Percentiles rank a stretch among this genome's conserved stretches.
These are phyloP conservation scores for Botrylloides violaceus DNA, from an alignment of 23 tunicate species.

Conservation along the genomic window DNA sequence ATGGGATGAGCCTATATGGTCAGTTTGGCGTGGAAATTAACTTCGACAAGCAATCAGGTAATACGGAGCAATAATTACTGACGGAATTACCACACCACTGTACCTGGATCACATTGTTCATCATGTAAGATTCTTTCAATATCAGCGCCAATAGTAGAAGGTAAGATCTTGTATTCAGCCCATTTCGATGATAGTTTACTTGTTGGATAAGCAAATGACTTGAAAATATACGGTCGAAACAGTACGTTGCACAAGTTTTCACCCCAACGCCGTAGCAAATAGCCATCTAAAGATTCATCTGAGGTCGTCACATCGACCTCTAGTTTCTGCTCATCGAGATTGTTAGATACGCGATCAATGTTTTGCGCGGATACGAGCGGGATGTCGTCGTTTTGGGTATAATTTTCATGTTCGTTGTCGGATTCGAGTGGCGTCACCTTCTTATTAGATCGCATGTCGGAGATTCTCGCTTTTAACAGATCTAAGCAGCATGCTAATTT, in stretches of 20 bases:
- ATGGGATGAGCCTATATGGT: no score
- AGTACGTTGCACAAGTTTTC: conserved; percentile 79
- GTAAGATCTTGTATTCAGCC: conserved; percentile 65
- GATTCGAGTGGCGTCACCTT: neutral
- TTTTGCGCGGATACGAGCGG: neutral
- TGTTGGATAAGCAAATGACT: conserved; percentile 90
- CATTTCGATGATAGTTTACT: conserved; percentile 53
- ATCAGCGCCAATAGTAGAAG: conserved; percentile 41
- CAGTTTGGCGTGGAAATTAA: no score
- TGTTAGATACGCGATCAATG: neutral
- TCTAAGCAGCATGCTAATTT: conserved; percentile 58
- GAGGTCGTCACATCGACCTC: neutral
- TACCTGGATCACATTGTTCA: conserved; percentile 65
- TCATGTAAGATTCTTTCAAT: conserved; percentile 40
- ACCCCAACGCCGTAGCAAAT: conserved; percentile 82
- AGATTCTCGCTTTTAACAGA: conserved; percentile 45
- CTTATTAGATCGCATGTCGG: neutral
- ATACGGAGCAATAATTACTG: no score
- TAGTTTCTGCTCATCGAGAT: neutral
- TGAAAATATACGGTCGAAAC: conserved; percentile 94
- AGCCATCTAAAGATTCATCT: conserved; percentile 51
- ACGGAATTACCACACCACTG: no score
- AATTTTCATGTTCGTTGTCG: neutral
- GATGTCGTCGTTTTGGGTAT: conserved; percentile 2
- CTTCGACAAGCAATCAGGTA: no score